Evolutionary conservation across 2,113 vertebrate species (phyloP).

Genomic region (Pterocles orientalis): DNA sequence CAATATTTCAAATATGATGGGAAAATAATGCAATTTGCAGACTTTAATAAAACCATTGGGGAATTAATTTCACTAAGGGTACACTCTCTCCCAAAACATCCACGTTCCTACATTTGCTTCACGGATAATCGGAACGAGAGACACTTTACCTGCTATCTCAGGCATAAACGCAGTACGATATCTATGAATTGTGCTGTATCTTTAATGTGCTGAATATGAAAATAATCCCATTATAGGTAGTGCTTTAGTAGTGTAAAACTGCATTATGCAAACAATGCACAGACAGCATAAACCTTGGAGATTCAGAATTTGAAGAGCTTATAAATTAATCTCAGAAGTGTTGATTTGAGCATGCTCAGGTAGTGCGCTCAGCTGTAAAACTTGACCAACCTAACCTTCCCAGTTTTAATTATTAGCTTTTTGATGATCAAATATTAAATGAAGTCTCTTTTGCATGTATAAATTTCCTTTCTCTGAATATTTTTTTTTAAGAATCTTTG

Average conservation of each 20-base stretch:
- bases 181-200: conserved; percentile 66
- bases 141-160: conserved; percentile 74
- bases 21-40: conserved; percentile 81
- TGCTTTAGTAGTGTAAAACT: conserved; percentile 68
- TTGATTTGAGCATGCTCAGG: conserved; percentile 63
- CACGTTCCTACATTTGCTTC: conserved; percentile 64
- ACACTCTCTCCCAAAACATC: conserved; percentile 68
- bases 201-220: conserved; percentile 76
- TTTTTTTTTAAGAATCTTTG: neutral
- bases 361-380: conserved; percentile 61
- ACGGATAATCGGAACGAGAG: conserved; percentile 66
- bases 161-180: conserved; percentile 65
- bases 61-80: conserved; percentile 79
- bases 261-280: conserved; percentile 76
- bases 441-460: neutral
- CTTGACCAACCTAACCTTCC: conserved; percentile 65
- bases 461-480: neutral
- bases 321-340: conserved; percentile 76
- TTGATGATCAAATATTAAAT: conserved; percentile 55
- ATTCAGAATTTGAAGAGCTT: conserved; percentile 73
- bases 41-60: conserved; percentile 81
- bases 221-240: conserved; percentile 76
- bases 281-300: conserved; percentile 72
- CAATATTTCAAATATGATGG: conserved; percentile 80
- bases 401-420: conserved; percentile 67